Conservation (phyloP, 1,140 invertebrate species). For the Bombus impatiens region DNA sequence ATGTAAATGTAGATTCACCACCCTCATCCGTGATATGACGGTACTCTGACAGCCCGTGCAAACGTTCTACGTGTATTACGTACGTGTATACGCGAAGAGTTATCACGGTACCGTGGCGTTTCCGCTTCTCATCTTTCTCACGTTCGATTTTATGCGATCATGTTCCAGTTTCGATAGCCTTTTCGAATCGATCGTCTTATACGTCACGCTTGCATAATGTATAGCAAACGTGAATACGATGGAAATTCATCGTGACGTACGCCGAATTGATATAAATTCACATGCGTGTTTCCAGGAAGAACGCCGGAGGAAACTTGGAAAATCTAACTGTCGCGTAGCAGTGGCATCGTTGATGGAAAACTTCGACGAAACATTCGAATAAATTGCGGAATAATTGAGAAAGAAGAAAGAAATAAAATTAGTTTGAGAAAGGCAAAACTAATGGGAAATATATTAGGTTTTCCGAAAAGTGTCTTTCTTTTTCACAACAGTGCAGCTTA, state of each 20-base stretch:
- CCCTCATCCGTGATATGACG: background rate
- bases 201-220: constrained; percentile 4
- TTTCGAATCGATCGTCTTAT: background rate
- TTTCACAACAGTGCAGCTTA: too few species aligned
- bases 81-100: background rate
- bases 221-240: background rate
- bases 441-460: too few species aligned
- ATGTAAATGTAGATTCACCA: constrained; percentile 16
- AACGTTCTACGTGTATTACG: background rate
- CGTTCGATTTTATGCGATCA: constrained; percentile 20
- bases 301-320: background rate
- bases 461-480: too few species aligned
- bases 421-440: too few species aligned
- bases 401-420: background rate
- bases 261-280: background rate
- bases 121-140: constrained; percentile 25
- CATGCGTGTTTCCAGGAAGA: background rate
- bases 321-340: background rate
- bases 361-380: too few species aligned
- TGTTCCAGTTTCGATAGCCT: constrained; percentile 9
- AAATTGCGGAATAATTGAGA: too few species aligned
- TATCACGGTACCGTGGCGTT: constrained; percentile 16
- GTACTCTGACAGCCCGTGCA: background rate
- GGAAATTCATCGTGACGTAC: background rate
- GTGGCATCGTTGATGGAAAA: background rate